A percentile compares a stretch with the other conserved stretches of the same genome.
Evolutionary conservation across 2,888 invertebrate species (phyloP).

Genomic region (Pristionchus fissidentatus): DNA sequence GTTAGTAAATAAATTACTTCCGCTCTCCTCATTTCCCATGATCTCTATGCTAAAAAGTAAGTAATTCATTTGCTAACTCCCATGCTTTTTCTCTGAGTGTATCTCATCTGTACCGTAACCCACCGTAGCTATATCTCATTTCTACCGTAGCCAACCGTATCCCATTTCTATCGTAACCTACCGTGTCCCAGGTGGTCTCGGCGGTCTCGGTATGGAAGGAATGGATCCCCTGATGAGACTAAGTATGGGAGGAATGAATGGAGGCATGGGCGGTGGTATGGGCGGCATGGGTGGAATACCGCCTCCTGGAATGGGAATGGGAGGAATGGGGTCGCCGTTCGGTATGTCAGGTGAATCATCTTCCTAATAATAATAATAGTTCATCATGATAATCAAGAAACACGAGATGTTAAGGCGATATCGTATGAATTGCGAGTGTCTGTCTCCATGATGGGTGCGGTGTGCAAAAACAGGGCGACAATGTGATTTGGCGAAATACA

Average conservation of each 20-base stretch:
- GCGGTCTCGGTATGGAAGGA: constrained; percentile 8
- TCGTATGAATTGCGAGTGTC: no score
- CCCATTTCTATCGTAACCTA: background rate
- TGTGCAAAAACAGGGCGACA: no score
- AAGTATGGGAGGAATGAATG: constrained; percentile 1
- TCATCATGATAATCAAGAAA: no score
- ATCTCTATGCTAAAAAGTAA: no score
- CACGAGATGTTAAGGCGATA: no score
- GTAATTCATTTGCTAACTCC: no score
- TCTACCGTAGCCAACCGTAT: background rate
- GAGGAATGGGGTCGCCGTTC: constrained; percentile 18
- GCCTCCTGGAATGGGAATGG: background rate
- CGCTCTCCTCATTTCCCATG: no score
- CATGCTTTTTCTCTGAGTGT: no score
- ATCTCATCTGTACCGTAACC: background rate
- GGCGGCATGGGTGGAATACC: background rate
- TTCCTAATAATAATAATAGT: background rate
- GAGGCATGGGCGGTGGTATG: background rate
- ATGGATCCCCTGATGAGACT: constrained; percentile 14
- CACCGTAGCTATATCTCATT: background rate
- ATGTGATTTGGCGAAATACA: no score
- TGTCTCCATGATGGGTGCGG: no score
- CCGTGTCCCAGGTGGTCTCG: background rate
- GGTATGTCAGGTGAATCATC: constrained; percentile 8
- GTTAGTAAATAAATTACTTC: no score